Conservation (phyloP, 2,113 vertebrate genomes). For the Macheiramphus alcinus region DNA sequence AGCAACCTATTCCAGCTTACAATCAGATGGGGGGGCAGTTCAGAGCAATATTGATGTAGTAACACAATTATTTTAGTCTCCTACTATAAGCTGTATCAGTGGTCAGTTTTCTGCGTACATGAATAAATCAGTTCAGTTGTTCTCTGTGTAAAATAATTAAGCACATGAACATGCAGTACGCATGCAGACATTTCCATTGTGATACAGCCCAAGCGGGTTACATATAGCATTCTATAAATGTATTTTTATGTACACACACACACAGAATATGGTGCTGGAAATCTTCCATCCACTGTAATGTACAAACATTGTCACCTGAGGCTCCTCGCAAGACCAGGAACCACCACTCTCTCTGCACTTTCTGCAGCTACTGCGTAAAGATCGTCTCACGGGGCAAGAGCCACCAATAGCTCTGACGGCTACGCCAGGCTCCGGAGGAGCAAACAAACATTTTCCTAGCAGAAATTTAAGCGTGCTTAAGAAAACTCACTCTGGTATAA, state of each 20-base stretch:
- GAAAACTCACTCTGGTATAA: not conserved
- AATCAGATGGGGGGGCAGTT: not conserved
- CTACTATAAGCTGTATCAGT: not conserved
- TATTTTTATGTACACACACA: not conserved
- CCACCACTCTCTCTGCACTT: fast-evolving
- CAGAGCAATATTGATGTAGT: not conserved
- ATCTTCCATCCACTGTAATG: not conserved
- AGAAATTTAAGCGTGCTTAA: not conserved
- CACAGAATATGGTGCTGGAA: not conserved
- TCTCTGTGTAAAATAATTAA: not conserved
- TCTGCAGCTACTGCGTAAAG: fast-evolving
- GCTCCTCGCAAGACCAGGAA: not conserved
- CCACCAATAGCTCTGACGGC: fast-evolving
- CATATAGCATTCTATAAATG: fast-evolving
- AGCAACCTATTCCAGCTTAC: not conserved
- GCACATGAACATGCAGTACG: not conserved
- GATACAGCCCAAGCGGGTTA: not conserved
- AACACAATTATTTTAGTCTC: not conserved
- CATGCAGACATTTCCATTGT: fast-evolving
- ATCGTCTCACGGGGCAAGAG: not conserved
- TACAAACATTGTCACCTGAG: not conserved
- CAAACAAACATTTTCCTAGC: not conserved
- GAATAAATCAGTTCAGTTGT: not conserved
- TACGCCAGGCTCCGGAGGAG: not conserved
- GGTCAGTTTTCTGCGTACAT: not conserved